phyloP scores from a whole-genome alignment of 2,888 invertebrate genomes.

The Nymphalis polychloros region DNA sequence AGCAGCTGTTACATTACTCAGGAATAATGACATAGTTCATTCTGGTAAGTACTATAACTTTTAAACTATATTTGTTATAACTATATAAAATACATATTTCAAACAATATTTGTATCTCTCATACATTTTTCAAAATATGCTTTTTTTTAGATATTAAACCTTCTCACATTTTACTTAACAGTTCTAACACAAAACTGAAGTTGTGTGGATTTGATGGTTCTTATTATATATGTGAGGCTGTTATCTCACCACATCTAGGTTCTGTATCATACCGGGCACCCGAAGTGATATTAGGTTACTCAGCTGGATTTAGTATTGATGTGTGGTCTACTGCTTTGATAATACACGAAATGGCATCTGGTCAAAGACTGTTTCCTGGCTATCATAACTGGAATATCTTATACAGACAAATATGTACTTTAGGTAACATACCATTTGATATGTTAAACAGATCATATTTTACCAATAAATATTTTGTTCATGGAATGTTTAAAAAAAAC shows the following conservation, averaged over 20 bases:
- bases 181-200: constrained; percentile 47
- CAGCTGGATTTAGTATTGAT: constrained; percentile 53
- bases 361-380: constrained; percentile 48
- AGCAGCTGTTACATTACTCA: constrained; percentile 54
- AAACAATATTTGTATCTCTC: constrained; percentile 4
- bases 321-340: constrained; percentile 64
- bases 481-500: constrained; percentile 43
- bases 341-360: constrained; percentile 60
- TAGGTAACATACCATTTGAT: constrained; percentile 50
- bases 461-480: constrained; percentile 45
- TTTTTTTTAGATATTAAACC: constrained; percentile 63
- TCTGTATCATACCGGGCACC: constrained; percentile 57
- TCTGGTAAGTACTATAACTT: constrained; percentile 48
- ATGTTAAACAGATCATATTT: constrained; percentile 49
- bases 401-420: constrained; percentile 52
- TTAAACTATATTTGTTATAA: neutral
- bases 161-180: constrained; percentile 57
- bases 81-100: neutral
- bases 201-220: constrained; percentile 63
- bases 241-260: constrained; percentile 45
- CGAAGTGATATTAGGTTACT: constrained; percentile 60
- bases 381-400: constrained; percentile 52
- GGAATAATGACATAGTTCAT: constrained; percentile 55
- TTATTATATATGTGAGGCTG: constrained; percentile 33
- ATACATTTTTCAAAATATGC: constrained; percentile 1